These are phyloP conservation scores for Drosophila saltans DNA, from an alignment of 1,140 invertebrate species.

Conservation along the genomic window DNA sequence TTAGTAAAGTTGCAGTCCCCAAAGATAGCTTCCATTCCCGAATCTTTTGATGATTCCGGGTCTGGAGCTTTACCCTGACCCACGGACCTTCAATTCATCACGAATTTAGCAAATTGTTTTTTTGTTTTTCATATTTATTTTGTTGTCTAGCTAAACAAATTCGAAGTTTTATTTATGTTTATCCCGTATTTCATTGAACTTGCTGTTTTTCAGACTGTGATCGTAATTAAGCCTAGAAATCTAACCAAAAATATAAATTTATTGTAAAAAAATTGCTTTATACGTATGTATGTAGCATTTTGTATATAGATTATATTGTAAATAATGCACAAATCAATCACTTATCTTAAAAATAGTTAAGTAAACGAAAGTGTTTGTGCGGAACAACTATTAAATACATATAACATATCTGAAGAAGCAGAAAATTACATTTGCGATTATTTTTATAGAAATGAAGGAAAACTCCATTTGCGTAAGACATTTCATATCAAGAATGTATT, in stretches of 20 bases:
- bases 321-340: slow-evolving; percentile 47
- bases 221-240: slow-evolving; percentile 59
- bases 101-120: slow-evolving; percentile 40
- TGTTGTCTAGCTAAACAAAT: background rate
- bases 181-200: slow-evolving; percentile 34
- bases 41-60: slow-evolving; percentile 55
- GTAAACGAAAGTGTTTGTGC: background rate
- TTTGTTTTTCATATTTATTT: slow-evolving; percentile 37
- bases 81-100: slow-evolving; percentile 37
- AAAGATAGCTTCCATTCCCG: slow-evolving; percentile 31
- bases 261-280: slow-evolving; percentile 10
- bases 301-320: slow-evolving; percentile 23
- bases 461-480: no score
- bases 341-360: slow-evolving; percentile 10
- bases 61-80: slow-evolving; percentile 61
- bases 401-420: slow-evolving; percentile 11
- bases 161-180: slow-evolving; percentile 28
- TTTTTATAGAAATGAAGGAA: no score
- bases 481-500: no score
- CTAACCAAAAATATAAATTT: slow-evolving; percentile 44
- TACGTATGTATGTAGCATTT: slow-evolving; percentile 13
- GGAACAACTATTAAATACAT: slow-evolving; percentile 7
- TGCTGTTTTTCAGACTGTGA: slow-evolving; percentile 60
- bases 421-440: background rate
- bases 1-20: slow-evolving; percentile 53